phyloP scores from a whole-genome alignment of 2,797 vertebrate genomes.

The Rhinella marina region DNA sequence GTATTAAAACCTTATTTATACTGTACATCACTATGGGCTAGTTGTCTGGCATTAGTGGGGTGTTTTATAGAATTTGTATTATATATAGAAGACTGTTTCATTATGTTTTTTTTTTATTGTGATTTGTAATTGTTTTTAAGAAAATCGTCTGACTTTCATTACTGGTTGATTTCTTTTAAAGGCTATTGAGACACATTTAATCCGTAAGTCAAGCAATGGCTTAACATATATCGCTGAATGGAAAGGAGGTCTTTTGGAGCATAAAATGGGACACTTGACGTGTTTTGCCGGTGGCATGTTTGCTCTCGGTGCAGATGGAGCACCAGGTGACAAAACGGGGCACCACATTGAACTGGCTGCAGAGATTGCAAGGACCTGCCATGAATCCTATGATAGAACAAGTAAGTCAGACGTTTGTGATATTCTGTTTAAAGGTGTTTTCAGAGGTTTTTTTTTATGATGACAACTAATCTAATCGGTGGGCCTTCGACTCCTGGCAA shows the following conservation, averaged over 20 bases:
- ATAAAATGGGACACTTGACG: slow-evolving; percentile 98
- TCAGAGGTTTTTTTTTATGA: no score
- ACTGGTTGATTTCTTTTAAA: slow-evolving; percentile 63
- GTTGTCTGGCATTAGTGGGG: no score
- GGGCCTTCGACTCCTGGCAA: no score
- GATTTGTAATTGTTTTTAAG: neutral
- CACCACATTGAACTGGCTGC: slow-evolving; percentile 94
- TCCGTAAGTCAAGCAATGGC: slow-evolving; percentile 89
- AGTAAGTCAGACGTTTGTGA: slow-evolving; percentile 72
- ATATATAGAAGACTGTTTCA: neutral
- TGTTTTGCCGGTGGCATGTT: slow-evolving; percentile 99
- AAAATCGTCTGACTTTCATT: neutral
- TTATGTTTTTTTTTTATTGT: neutral
- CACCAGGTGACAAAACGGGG: slow-evolving; percentile 83
- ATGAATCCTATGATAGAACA: slow-evolving; percentile 94
- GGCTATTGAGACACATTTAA: slow-evolving; percentile 94
- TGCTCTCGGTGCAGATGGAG: slow-evolving; percentile 91
- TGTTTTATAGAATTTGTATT: neutral
- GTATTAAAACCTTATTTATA: no score
- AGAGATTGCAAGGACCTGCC: slow-evolving; percentile 93
- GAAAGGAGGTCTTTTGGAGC: slow-evolving; percentile 96
- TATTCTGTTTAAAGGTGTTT: neutral
- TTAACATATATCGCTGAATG: slow-evolving; percentile 97
- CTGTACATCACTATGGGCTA: no score
- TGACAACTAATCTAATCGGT: no score